Evolutionary conservation across 2,888 invertebrate species (phyloP), one percentile per base, ranked within the genome.

Genomic region (Syrista parreyssii): DNA sequence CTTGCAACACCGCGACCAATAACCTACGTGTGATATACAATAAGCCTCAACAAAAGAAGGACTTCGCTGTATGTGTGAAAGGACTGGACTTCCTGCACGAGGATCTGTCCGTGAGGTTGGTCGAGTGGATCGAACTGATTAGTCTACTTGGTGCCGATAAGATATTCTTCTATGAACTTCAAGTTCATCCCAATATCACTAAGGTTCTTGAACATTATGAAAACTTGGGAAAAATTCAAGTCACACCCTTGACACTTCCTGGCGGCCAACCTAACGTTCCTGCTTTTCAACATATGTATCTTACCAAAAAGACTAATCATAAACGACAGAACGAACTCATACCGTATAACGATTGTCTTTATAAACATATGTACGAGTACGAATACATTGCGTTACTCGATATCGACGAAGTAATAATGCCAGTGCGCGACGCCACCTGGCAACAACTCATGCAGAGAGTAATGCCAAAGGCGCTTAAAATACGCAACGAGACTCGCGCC

Each of bases 301-400:
- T 98, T 75, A 96, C 96, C 78, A 97, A 97, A 90, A 98, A 98
- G 92, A 95, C 97, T 40, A 98, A 97, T 88, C 97, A 98, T 92
- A 98, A 98, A 92, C 93, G 98, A 23, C 97, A 98, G 91, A 98
- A 98, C 92, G 98, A 98, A 92, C 93, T 98, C 80, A 97, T 98
- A 86, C 98, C 98, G 15, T 98, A 98, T 93, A 98, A 98, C 92
- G 98, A 98, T 92, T 98, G 98, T 89, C 93, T 98, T 77, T 98
- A 98, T 92, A 96, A 97, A 90, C 96, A 98, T 90, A 94, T 98
- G 93, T 97, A 98, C 91, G 94, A 95, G 83, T 98, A 98, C 92
- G 95, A 96, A 82, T 97, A 97, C 92, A 95, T 98, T 77, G 97
- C 97, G n/a, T 93, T 98, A 79, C 93, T 98, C 76, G 98, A 98